Base-by-base conservation (phyloP, 2,888 invertebrate species). In the Pseudococcus longispinus region DNA sequence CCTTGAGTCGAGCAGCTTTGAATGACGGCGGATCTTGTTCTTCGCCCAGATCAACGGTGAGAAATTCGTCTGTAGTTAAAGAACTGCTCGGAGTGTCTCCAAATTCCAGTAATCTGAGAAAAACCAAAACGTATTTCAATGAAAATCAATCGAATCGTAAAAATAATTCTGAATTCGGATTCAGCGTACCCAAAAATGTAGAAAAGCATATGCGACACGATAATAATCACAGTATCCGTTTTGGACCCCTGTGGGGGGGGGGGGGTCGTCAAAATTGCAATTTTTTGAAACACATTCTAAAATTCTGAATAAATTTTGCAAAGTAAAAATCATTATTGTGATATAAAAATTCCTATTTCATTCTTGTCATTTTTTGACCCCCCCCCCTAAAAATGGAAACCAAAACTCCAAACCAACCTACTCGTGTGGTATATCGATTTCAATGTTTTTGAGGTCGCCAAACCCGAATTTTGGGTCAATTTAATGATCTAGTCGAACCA, bases 11-110 rank as follows among this genome's bases (percentile, higher is more conserved):
- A 0, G 97, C 97, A 0, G 95, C 95, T 91, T 96, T 97, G 90
- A 97, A 99, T 1, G 97, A 96, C 0, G 98, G 98, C 11, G 98
- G 97, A 91, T 98, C 98, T 20, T 97, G 97, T 90, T 98, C 98
- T 89, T 97, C 97, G 90, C 98, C 98, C 89, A 99, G 92, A 90
- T 99, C 98, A 0, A 99, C 96, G 0, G 95, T 96, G 94, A 98
- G 96, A 90, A 99, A 99, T 92, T 99, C 98, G 89, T 99, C 98
- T 37, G 98, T 92, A 0, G 99, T 98, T 85, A 99, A 92, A 11
- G 95, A 95, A 90, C 98, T 97, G 15, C 98, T 97, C 0, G 99
- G 98, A 0, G 99, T 99, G 89, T 97, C 97, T 0, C 97, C 97
- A 91, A 99, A 99, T 92, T 99, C 99, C 42, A 95, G 93, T 60